Evolutionary conservation across 2,113 vertebrate genomes (phyloP).

Genomic region (Lynx canadensis): DNA sequence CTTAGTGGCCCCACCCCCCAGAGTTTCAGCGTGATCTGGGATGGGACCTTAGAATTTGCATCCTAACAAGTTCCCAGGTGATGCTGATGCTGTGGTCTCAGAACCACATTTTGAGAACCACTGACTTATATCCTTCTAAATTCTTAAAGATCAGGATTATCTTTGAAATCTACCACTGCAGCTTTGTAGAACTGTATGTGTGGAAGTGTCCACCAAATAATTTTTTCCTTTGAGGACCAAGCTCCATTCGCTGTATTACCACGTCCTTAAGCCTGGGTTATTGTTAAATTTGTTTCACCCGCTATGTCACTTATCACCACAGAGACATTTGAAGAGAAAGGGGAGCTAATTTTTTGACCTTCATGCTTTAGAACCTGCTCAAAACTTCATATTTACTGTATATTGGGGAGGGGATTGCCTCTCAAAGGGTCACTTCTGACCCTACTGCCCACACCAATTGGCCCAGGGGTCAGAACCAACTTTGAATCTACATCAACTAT

Average conservation of each 20-base stretch:
- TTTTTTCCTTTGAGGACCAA: not conserved
- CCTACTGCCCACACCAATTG: not conserved
- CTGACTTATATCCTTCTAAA: not conserved
- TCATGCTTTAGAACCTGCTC: not conserved
- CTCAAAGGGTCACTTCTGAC: not conserved
- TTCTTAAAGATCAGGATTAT: not conserved
- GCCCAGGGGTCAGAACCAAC: not conserved
- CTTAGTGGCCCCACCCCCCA: not conserved
- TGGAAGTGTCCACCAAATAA: not conserved
- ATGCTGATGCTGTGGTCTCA: not conserved
- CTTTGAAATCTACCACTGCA: not conserved
- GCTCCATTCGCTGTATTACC: not conserved
- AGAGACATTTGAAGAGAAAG: constrained; percentile 24
- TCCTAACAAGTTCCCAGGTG: not conserved
- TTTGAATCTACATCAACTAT: not conserved
- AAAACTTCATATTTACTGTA: not conserved
- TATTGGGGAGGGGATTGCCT: not conserved
- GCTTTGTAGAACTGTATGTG: not conserved
- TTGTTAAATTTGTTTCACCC: not conserved
- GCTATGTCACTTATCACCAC: not conserved
- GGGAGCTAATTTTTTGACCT: not conserved
- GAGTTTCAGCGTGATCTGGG: not conserved
- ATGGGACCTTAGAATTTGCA: not conserved
- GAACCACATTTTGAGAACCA: not conserved
- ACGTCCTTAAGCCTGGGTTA: not conserved